Evolutionary conservation across 2,113 vertebrate genomes (phyloP).

Genomic region (Mastomys natalensis): DNA sequence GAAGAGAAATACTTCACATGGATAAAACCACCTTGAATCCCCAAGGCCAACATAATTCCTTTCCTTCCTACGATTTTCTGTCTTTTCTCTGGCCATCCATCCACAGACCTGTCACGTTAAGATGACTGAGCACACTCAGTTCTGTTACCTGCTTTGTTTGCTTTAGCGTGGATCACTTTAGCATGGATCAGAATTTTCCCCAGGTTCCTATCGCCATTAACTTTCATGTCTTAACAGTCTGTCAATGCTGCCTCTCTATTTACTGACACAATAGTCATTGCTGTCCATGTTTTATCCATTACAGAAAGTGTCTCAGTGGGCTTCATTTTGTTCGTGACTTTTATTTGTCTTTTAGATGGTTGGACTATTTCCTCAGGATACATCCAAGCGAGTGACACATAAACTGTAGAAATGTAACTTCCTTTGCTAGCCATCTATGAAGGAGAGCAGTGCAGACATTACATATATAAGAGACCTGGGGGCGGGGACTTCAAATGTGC

Average conservation of each 20-base stretch:
- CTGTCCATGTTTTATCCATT: not conserved
- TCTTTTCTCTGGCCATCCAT: not conserved
- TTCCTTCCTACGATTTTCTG: not conserved
- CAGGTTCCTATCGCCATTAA: not conserved
- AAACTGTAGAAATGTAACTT: not conserved
- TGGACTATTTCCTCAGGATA: not conserved
- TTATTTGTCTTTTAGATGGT: not conserved
- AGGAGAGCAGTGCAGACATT: not conserved
- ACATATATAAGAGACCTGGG: not conserved
- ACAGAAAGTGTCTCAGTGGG: not conserved
- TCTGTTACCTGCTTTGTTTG: not conserved
- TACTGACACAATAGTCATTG: not conserved
- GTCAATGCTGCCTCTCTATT: not conserved
- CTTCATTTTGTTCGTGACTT: not conserved
- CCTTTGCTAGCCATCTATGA: too few relatives aligned
- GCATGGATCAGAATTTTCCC: not conserved
- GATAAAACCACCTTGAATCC: not conserved
- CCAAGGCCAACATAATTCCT: not conserved
- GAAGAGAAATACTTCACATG: constrained; percentile 25
- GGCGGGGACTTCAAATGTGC: not conserved
- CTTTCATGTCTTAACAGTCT: not conserved
- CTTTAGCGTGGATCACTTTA: not conserved
- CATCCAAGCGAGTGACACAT: not conserved
- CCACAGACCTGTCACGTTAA: not conserved
- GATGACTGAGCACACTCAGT: not conserved